A percentile compares a stretch with the other conserved stretches of the same genome.
These are phyloP conservation scores for Drosophila phalerata DNA, from an alignment of 2,888 invertebrate species.

Conservation along the genomic window DNA sequence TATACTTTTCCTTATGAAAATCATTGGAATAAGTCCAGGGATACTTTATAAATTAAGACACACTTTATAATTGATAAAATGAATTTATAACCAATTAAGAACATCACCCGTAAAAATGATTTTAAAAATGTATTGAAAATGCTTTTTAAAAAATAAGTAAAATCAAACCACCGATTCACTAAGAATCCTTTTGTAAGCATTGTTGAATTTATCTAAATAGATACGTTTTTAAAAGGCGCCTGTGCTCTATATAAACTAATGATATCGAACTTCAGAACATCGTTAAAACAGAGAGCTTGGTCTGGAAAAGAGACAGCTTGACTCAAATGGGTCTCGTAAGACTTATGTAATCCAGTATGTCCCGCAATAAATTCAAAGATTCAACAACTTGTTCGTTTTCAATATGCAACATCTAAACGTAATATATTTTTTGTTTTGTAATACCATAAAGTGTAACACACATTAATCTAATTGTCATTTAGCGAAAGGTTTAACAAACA, in stretches of 20 bases:
- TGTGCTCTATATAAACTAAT: no score
- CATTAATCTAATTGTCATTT: slow-evolving; percentile 78
- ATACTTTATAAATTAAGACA: not conserved
- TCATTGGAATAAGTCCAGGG: not conserved
- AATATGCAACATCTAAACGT: slow-evolving; percentile 70
- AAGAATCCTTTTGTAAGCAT: no score
- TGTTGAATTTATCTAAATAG: no score
- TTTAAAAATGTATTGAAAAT: not conserved
- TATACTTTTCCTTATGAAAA: not conserved
- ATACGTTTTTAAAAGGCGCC: no score
- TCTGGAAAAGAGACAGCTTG: no score
- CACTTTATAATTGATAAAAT: not conserved
- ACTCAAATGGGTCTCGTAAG: not conserved
- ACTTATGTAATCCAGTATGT: not conserved
- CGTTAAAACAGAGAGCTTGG: no score
- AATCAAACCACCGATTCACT: no score
- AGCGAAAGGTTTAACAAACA: slow-evolving; percentile 68
- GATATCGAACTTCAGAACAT: no score
- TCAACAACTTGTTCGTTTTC: slow-evolving; percentile 16
- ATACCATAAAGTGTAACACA: slow-evolving; percentile 70
- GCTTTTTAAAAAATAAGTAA: not conserved
- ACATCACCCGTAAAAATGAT: not conserved
- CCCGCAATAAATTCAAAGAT: not conserved
- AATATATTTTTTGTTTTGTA: slow-evolving; percentile 68
- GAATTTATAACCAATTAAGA: no score